Base-by-base conservation (phyloP, 2,888 invertebrate species). In the Scaptomyza caliginosa region DNA sequence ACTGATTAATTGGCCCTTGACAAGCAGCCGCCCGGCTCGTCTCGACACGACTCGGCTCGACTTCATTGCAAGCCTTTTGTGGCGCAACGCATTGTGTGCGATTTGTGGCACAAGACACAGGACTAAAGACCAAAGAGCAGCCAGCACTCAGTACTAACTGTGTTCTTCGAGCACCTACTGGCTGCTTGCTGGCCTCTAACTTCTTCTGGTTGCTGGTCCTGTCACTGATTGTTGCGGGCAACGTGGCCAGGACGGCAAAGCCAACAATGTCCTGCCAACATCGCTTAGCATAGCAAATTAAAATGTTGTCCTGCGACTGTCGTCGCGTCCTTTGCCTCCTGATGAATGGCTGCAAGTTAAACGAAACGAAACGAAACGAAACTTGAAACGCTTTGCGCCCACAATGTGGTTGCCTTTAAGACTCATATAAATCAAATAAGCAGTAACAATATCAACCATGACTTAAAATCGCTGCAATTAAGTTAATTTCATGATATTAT, bases 1-100 rank as follows among this genome's bases (percentile, higher is more conserved):
- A 78, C 86, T 81, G 88, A 81, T 81, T 87, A 81, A 81, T 81
- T 87, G 86, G 71, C 63, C 58, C 66, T 79, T 80, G 77, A 65
- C 79, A 66, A 66, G 58, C 52, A 42, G 59, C 58, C 38, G 26
- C 28, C 45, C n/a, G n/a, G 8, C 26, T 45, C 28, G 28, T 3
- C 28, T 28, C 28, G 11, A 28, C 32, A 7, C 32, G 13, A 2
- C 32, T 7, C 32, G 32, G 6, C 32, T 32, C 32, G 13, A 17
- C 38, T 13, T 21, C 66, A 6, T 30, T 39, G 45, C 21, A 50
- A 43, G 62, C 32, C 49, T 51, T 57, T 69, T 75, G 75, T 69
- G 63, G 58, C 36, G 8, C 38, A 45, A 36, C 43, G 68, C 74
- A 68, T 67, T 73, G 70, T 67, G 68, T 67, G 60, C 54, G 58